Evolutionary conservation across 2,797 vertebrate genomes (phyloP).

Genomic region (Dromococcyx pavoninus): DNA sequence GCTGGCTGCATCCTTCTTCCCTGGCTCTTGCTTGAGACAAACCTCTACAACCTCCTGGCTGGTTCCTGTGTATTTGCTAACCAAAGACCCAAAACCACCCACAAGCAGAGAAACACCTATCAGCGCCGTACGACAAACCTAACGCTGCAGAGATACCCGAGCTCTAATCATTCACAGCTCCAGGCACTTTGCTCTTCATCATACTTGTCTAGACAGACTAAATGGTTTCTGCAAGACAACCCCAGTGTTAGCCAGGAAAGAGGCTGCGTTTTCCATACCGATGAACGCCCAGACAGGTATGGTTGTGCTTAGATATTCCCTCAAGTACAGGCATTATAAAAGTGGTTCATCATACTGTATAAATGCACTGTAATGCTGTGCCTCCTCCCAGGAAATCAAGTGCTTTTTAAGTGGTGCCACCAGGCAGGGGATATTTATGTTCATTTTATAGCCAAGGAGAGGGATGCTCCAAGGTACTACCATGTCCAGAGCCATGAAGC

Average conservation of each 20-base stretch:
- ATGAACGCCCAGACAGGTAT: background rate
- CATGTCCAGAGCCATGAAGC: fast-evolving
- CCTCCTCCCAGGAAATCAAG: background rate
- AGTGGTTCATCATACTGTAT: background rate
- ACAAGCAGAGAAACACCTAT: background rate
- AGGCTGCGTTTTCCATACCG: conserved; percentile 10
- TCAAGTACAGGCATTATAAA: background rate
- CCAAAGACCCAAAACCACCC: background rate
- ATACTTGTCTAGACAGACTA: conserved; percentile 33
- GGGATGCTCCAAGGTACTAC: background rate
- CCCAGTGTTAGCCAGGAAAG: background rate
- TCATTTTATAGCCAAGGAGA: background rate
- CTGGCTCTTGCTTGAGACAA: background rate
- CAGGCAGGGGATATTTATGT: background rate
- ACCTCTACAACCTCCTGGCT: background rate
- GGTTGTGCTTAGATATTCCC: background rate
- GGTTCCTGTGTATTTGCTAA: background rate
- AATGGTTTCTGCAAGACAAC: conserved; percentile 23
- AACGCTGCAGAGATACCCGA: background rate
- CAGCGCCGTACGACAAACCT: background rate
- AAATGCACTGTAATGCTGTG: background rate
- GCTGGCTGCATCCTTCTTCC: background rate
- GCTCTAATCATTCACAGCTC: background rate
- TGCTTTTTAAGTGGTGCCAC: background rate
- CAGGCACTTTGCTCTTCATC: conserved; percentile 21